These are phyloP conservation scores for Andrena hattorfiana DNA, from an alignment of 2,888 invertebrate genomes.

Conservation along the genomic window DNA sequence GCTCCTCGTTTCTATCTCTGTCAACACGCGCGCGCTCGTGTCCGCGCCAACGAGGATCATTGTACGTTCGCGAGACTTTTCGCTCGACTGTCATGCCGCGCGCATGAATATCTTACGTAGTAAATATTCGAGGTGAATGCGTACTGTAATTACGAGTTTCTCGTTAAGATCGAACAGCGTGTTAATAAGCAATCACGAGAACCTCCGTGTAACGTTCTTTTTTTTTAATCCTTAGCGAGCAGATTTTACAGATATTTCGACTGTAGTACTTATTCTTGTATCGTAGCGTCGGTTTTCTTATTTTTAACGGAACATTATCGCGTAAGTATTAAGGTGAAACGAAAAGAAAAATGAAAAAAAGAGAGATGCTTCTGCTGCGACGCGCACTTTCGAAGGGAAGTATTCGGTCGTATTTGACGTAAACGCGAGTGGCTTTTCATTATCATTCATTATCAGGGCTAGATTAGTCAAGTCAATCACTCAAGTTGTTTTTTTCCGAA, in stretches of 20 bases:
- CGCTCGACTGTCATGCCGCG: conserved; percentile 41
- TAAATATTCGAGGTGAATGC: conserved; percentile 35
- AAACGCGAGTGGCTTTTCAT: conserved; percentile 70
- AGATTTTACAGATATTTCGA: conserved; percentile 34
- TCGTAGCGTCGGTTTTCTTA: conserved; percentile 21
- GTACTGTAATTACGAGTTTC: conserved; percentile 20
- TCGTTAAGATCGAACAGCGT: conserved; percentile 1
- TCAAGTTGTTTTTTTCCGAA: conserved; percentile 11
- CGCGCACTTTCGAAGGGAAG: conserved; percentile 35
- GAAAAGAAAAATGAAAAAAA: conserved; percentile 6
- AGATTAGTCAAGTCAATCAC: neutral
- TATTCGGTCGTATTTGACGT: conserved; percentile 39
- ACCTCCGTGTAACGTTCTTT: neutral
- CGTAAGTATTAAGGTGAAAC: conserved; percentile 26
- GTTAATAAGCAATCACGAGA: neutral
- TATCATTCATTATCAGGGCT: conserved; percentile 60
- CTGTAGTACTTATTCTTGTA: conserved; percentile 45
- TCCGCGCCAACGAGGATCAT: neutral
- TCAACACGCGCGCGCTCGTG: neutral
- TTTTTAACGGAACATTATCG: conserved; percentile 9
- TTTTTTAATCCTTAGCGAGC: conserved; percentile 26
- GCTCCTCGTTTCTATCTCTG: neutral
- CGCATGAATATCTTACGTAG: conserved; percentile 15
- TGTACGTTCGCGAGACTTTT: conserved; percentile 30
- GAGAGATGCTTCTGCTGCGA: conserved; percentile 29